Percentiles rank a stretch among this genome's conserved stretches.
Evolutionary conservation across 2,888 invertebrate genomes (phyloP).

Genomic region (Protodeltote pygarga): DNA sequence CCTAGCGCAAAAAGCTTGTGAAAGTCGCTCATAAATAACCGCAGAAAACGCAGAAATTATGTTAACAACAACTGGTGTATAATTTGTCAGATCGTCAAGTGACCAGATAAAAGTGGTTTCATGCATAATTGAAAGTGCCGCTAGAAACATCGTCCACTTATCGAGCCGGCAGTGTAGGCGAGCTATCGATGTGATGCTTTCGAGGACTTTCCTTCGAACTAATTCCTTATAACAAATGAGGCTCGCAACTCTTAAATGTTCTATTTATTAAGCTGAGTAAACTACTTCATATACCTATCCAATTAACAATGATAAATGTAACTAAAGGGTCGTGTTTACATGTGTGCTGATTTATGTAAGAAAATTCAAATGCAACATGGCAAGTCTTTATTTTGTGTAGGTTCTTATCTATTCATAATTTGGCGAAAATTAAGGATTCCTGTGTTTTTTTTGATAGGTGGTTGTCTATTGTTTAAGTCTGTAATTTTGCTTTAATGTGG

Average conservation of each 20-base stretch:
- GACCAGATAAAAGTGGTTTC: conserved; percentile 63
- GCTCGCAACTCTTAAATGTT: conserved; percentile 24
- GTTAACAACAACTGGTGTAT: conserved; percentile 59
- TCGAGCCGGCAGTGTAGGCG: conserved; percentile 42
- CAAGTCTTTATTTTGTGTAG: no score
- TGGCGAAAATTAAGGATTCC: no score
- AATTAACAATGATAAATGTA: conserved; percentile 37
- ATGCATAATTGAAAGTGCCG: conserved; percentile 70
- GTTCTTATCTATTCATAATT: no score
- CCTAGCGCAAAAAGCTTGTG: conserved; percentile 9
- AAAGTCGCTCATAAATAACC: conserved; percentile 40
- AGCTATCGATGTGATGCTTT: conserved; percentile 34
- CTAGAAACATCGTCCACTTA: conserved; percentile 50
- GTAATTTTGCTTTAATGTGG: no score
- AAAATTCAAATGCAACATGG: no score
- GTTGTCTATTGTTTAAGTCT: no score
- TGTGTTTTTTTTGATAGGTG: no score
- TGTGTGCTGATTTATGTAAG: conserved; percentile 22
- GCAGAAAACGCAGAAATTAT: conserved; percentile 57
- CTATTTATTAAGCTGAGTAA: conserved; percentile 33
- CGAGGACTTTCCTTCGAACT: conserved; percentile 11
- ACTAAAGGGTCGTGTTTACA: conserved; percentile 18
- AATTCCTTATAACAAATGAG: conserved; percentile 24
- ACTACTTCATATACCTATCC: conserved; percentile 28
- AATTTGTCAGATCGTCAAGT: conserved; percentile 71